These are phyloP conservation scores for Trochalopteron elliotii DNA, from an alignment of 2,113 vertebrate genomes.

Conservation along the genomic window DNA sequence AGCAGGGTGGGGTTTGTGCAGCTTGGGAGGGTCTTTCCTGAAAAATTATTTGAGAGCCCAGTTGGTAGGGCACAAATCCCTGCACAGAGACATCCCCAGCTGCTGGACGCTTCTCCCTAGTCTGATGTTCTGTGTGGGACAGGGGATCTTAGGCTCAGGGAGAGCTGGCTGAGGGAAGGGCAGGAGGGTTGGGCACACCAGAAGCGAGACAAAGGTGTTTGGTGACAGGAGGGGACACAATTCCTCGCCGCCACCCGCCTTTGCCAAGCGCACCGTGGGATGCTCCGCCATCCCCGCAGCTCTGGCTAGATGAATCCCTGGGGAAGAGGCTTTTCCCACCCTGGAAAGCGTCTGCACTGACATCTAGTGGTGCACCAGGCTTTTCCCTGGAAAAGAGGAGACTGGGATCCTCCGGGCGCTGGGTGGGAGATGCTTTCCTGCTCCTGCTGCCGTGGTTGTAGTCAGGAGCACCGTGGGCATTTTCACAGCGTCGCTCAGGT, in stretches of 20 bases:
- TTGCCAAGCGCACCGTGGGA: not conserved
- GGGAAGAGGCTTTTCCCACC: not conserved
- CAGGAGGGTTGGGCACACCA: accelerated
- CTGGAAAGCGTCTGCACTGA: conserved; percentile 7
- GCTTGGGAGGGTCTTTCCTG: not conserved
- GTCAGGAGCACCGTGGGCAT: accelerated
- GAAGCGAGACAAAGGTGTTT: not conserved
- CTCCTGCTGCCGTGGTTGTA: accelerated
- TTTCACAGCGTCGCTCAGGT: not conserved
- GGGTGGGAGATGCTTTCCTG: not conserved
- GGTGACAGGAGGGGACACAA: not conserved
- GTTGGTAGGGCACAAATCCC: not conserved
- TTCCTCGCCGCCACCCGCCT: not conserved
- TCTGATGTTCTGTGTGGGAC: not conserved
- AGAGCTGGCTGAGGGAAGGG: not conserved
- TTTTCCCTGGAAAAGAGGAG: not conserved
- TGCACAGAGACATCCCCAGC: not conserved
- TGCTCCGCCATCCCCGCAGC: not conserved
- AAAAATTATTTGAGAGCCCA: not conserved
- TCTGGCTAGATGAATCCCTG: not conserved
- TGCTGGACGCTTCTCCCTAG: not conserved
- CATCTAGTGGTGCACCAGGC: conserved; percentile 2
- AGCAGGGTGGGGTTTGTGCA: not conserved
- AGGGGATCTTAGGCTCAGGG: not conserved
- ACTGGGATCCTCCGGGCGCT: not conserved